Evolutionary conservation across 2,888 invertebrate species (phyloP).

Genomic region (Apotomis capreana): DNA sequence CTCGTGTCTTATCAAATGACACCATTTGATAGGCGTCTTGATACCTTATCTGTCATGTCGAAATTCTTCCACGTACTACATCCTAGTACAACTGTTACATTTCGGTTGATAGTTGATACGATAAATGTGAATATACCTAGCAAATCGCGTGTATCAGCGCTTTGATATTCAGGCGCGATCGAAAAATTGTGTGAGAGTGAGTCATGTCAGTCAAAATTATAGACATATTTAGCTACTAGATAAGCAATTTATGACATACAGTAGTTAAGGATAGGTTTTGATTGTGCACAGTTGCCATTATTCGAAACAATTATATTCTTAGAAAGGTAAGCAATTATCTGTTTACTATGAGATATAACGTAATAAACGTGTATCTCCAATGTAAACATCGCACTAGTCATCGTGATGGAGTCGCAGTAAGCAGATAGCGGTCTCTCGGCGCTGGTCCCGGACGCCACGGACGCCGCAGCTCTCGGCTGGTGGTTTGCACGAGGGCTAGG

Average conservation of each 20-base stretch:
- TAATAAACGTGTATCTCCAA: conserved; percentile 78
- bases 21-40: conserved; percentile 79
- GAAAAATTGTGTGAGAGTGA: neutral
- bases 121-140: neutral
- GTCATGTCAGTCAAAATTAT: conserved; percentile 6
- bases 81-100: conserved; percentile 42
- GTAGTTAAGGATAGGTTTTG: neutral
- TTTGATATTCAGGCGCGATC: neutral
- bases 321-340: conserved; percentile 35
- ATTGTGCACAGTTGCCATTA: neutral
- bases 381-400: conserved; percentile 70
- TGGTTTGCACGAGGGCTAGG: conserved; percentile 39
- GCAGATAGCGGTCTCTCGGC: conserved; percentile 68
- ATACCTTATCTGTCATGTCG: conserved; percentile 79
- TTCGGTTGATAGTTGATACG: conserved; percentile 37
- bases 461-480: conserved; percentile 36
- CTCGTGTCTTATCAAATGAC: conserved; percentile 79
- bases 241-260: neutral
- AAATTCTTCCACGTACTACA: conserved; percentile 80
- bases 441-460: conserved; percentile 59
- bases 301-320: neutral
- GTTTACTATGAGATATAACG: conserved; percentile 59
- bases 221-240: neutral
- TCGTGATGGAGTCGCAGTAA: conserved; percentile 61
- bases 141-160: neutral